Base-by-base conservation (phyloP, 2,113 vertebrate species). In the rat (Rattus norvegicus) region DNA sequence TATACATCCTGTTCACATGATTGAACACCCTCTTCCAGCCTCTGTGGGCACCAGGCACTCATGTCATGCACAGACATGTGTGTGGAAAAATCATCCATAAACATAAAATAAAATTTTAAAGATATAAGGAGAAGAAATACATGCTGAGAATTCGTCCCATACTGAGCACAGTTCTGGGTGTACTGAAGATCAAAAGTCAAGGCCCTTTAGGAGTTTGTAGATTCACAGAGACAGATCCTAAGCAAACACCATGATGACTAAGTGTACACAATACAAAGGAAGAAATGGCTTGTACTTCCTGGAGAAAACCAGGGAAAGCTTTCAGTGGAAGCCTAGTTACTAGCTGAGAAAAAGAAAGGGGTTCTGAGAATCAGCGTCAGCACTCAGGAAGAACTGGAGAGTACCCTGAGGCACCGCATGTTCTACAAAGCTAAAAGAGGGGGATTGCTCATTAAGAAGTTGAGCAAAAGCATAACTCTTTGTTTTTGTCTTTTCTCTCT, bases 401-500 rank as follows among this genome's bases (percentile, higher is more conserved):
- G 2, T 22, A 16, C n/a, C 70, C 47, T 26, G n/a, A 76, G 33
- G 90, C 86, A 63, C 52, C n/a, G 91, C 65, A 22, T 43, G 26
- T 63, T 94, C 94, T 72, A 5, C 70, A 91, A 80, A 84, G 20
- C 39, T 69, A 77, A 93, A 92, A 36, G 2, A 52, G 88, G 73
- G 54, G 24, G 7, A 49, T 70, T 94, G 59, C 20, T 95, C 95
- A 96, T 85, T n/a, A 93, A 81, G 80, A 92, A 83, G 8, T 79
- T 84, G 26, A 95, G 69, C 22, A 24, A 73, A 96, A 95, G 61
- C 56, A 88, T 95, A 97, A 97, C 92, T 81, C 61, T 43, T 79
- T 96, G 79, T 95, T 96, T 96, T 97, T 75, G 70, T 90, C 95
- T 95, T 96, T 97, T 77, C 67, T 92, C 95, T 95, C 17, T 92